A percentile compares a stretch with the other conserved stretches of the same genome.
phyloP scores from a whole-genome alignment of 2,888 invertebrate genomes.

The Coleophora deauratella region DNA sequence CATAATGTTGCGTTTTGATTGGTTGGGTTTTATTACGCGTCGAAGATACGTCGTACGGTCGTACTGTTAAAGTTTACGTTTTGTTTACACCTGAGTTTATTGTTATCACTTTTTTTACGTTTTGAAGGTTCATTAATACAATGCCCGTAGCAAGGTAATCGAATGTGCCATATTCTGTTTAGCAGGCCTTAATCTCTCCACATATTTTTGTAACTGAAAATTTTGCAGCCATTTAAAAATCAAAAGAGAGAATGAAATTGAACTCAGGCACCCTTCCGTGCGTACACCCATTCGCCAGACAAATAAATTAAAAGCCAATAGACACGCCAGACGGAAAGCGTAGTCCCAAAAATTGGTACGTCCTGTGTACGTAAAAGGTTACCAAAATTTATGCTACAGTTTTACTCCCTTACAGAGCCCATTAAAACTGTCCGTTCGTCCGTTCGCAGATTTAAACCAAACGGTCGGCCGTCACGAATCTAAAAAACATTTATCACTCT shows the following conservation, averaged over 20 bases:
- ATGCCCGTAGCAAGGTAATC: no score
- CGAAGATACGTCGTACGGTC: slow-evolving; percentile 22
- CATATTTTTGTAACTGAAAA: no score
- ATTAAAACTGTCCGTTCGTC: slow-evolving; percentile 61
- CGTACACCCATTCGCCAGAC: slow-evolving; percentile 31
- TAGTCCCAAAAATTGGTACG: slow-evolving; percentile 44
- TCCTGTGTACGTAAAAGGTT: slow-evolving; percentile 31
- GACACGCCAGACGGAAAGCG: slow-evolving; percentile 30
- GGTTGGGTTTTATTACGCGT: slow-evolving; percentile 46
- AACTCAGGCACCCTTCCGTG: slow-evolving; percentile 22
- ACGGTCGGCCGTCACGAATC: slow-evolving; percentile 48
- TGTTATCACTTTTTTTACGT: no score
- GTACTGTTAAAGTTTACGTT: background rate
- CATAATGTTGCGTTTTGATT: slow-evolving; percentile 55
- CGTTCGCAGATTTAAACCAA: slow-evolving; percentile 58
- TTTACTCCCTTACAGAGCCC: slow-evolving; percentile 50
- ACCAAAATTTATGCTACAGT: slow-evolving; percentile 50
- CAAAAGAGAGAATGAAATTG: no score
- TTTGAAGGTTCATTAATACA: no score
- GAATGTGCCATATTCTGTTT: no score
- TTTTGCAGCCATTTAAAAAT: no score
- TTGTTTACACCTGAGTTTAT: no score
- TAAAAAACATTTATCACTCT: slow-evolving; percentile 58
- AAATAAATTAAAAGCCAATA: slow-evolving; percentile 58
- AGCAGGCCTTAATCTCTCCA: no score